A percentile compares a stretch with the other conserved stretches of the same genome.
Conservation (phyloP, 2,113 vertebrate species). For the Corythornis cristatus region DNA sequence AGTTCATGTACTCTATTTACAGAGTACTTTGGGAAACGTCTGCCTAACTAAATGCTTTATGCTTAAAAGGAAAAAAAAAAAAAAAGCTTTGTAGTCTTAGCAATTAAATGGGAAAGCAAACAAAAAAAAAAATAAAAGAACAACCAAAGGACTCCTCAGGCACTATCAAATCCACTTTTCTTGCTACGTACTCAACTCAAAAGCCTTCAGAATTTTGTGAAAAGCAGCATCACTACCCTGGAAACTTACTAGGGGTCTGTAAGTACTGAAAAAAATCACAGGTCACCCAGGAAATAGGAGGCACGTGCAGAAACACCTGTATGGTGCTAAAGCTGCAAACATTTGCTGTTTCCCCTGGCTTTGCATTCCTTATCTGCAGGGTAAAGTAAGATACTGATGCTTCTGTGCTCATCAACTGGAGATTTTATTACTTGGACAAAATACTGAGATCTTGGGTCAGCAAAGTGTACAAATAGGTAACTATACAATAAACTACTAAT, state of each 20-base stretch:
- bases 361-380: not conserved
- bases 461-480: not conserved
- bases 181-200: not conserved
- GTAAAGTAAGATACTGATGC: not conserved
- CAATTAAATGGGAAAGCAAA: not conserved
- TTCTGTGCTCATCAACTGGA: not conserved
- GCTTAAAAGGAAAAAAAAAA: not conserved
- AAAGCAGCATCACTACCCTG: not conserved
- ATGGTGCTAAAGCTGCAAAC: not conserved
- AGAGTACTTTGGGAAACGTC: not conserved
- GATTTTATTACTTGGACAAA: not conserved
- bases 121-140: not conserved
- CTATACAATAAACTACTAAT: not conserved
- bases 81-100: not conserved
- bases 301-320: not conserved
- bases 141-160: not conserved
- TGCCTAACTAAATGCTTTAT: not conserved
- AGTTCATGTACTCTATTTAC: not conserved
- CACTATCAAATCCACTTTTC: not conserved
- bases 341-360: not conserved
- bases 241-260: not conserved
- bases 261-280: not conserved
- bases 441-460: not conserved
- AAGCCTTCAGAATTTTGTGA: not conserved
- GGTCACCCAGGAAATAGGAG: not conserved